Evolutionary conservation across 2,113 vertebrate species (phyloP).

Genomic region (Psittacus erithacus): DNA sequence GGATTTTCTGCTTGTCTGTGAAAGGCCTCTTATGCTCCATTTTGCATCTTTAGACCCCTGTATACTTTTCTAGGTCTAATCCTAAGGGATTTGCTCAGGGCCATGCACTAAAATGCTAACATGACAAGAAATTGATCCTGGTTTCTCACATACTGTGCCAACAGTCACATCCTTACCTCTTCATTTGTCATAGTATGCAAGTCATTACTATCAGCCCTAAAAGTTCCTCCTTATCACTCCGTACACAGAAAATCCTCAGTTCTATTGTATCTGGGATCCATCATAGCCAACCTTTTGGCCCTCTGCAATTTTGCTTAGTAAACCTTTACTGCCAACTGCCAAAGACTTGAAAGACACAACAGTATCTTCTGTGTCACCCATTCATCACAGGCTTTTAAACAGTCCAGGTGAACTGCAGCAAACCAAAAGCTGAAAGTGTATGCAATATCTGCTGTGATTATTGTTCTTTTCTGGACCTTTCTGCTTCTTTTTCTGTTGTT

Average conservation of each 20-base stretch:
- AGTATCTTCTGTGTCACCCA: constrained; percentile 6
- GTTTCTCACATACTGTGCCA: background rate
- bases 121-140: background rate
- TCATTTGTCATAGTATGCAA: constrained; percentile 22
- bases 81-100: background rate
- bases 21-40: background rate
- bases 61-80: background rate
- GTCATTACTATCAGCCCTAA: background rate
- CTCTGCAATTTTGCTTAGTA: constrained; percentile 33
- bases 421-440: background rate
- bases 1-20: background rate
- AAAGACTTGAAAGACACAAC: constrained; percentile 32
- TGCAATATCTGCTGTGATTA: background rate
- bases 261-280: constrained; percentile 46
- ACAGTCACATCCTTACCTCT: background rate
- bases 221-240: constrained; percentile 32
- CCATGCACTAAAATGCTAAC: background rate
- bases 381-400: constrained; percentile 33
- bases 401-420: constrained; percentile 31
- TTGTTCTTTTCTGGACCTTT: background rate
- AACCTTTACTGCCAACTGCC: constrained; percentile 13
- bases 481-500: background rate
- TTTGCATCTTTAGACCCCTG: background rate
- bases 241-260: background rate
- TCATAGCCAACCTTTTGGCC: constrained; percentile 59